Evolutionary conservation across 2,888 invertebrate genomes (phyloP), one percentile per base, ranked within the genome.

Genomic region (Acleris cristana): DNA sequence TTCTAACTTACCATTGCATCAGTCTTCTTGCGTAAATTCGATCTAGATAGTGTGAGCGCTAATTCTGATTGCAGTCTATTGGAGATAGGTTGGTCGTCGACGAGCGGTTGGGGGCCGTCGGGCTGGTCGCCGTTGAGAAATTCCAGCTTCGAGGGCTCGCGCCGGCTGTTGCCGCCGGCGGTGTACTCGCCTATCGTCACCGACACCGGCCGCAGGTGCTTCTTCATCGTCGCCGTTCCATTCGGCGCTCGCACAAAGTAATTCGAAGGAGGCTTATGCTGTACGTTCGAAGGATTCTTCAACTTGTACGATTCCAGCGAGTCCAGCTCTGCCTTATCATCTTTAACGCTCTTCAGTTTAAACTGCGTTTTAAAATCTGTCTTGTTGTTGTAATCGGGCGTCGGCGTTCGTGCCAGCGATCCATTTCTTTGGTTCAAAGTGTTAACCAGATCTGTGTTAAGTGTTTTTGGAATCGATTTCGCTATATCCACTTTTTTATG

Each of bases 261-360:
- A 60, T 94, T 95, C 30, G 94, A 92, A 18, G 96, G 96, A 10
- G 96, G 96, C 77, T 94, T 95, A 52, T 95, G 95, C 66, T 90
- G 92, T 26, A 93, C 87, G 67, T 93, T 94, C 5, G 93, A 88
- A 26, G 95, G 95, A 79, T 95, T 95, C 72, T 95, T 95, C 73
- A 96, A 82, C 79, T 95, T 95, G 85, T 95, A 96, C 6, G 96
- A 96, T 83, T 96, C 96, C 74, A 96, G 87, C 23, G 96, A 96
- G 78, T 96, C 95, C 92, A 96, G 94, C 85, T 96, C 96, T 14
- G 95, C 96, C 45, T 94, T 93, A 70, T 95, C 95, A 57, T 89
- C 86, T 74, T 87, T 90, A 16, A 78, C 71, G 67, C 76, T 85
- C 72, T 84, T 88, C 21, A 85, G 69, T 62, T 80, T 82, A 7